Conservation (phyloP, 2,888 invertebrate genomes). For the Drosophila formosana region DNA sequence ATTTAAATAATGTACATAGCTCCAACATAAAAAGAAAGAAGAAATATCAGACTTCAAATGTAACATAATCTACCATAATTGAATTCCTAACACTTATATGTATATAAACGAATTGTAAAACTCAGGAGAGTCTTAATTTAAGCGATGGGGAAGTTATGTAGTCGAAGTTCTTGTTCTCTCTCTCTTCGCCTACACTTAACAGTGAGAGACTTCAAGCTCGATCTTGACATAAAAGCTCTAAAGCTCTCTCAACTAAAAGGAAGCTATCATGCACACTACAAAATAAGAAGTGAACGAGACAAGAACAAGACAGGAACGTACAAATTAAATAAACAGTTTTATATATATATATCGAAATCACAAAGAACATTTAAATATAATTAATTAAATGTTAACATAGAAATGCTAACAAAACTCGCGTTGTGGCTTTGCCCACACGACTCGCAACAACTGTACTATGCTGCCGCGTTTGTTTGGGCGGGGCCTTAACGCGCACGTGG, state of each 20-base stretch:
- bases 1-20: neutral
- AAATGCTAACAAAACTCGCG: constrained; percentile 3
- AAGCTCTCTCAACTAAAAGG: constrained; percentile 1
- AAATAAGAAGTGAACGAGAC: neutral
- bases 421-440: no score
- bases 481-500: no score
- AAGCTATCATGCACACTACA: neutral
- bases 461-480: no score
- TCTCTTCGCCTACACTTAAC: no score
- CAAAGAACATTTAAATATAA: neutral
- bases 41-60: constrained; percentile 24
- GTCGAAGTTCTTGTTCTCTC: constrained; percentile 1
- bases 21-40: constrained; percentile 36
- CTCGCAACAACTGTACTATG: no score
- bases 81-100: neutral
- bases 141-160: constrained; percentile 9
- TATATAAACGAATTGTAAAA: constrained; percentile 2
- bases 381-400: constrained; percentile 5
- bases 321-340: neutral
- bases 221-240: constrained; percentile 7
- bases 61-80: constrained; percentile 5
- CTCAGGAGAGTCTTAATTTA: constrained; percentile 7
- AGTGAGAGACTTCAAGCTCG: constrained; percentile 4
- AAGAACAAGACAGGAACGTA: neutral
- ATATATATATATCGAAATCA: neutral